Evolutionary conservation across 2,888 invertebrate genomes (phyloP), one percentile per base, ranked within the genome.

Genomic region (Caenorhabditis auriculariae): DNA sequence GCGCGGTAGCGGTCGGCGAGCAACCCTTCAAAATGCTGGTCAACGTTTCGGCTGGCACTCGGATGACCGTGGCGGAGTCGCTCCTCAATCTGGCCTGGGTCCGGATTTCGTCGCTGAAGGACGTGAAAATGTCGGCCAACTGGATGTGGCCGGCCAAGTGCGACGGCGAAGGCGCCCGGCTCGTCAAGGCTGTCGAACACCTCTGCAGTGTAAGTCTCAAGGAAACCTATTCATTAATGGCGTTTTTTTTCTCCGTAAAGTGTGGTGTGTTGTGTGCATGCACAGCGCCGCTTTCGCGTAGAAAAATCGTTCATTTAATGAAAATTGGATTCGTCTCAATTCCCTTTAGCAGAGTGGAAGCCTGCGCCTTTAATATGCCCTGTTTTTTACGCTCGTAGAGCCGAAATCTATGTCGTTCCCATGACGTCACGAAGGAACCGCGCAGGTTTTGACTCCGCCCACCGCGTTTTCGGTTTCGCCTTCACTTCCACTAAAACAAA

Each of bases 111-210:
- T 71, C 75, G 56, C 66, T 84, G 2, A 82, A 85, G 84, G 96
- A 98, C 83, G 89, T 96, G 1, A 98, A 96, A 84, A 95, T 95
- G 82, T 93, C 93, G 38, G 96, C 92, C n/a, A 98, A 98, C 84
- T 98, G 96, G 96, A 98, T 98, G 98, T 98, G 96, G 96, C 89
- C 93, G 0, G 96, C 95, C 12, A 96, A 96, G 84, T 85, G 93
- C 19, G 89, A 90, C 0, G 91, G 90, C 0, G 95, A 94, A 82
- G 96, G 95, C 1, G 91, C 91, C 2, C 88, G 89, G 17, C 85
- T 98, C 26, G 89, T 89, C 64, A 88, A 88, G 61, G 92, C 96
- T 0, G 95, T 95, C 80, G 84, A 85, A 37, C 91, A 93, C 17
- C 90, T 95, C 87, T 93, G 93, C 81, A 84, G 85, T 3, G 86